Base-by-base conservation (phyloP, 2,113 vertebrate species). In the Cavia porcellus region DNA sequence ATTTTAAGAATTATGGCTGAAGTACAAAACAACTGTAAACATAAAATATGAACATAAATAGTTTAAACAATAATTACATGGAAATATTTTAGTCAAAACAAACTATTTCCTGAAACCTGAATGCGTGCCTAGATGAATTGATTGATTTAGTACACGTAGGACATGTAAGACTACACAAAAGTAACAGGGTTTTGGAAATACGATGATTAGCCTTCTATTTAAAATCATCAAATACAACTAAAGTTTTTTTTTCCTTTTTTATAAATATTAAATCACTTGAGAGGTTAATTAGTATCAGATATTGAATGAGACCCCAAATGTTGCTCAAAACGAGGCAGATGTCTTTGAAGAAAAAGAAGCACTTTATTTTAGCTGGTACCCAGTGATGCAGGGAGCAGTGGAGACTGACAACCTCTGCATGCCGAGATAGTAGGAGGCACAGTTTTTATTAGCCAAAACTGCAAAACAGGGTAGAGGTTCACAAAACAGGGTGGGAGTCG, bases 181-280 rank as follows among this genome's bases (percentile, higher is more conserved):
- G 1, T 64, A 92, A 68, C 14, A 3, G 7, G 88, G 89, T 85
- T 62, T 66, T 62, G 83, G 94, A 93, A 74, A 93, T 45, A 7
- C n/a, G 83, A 57, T 45, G 45, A 79, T 77, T 64, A 52, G 52
- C 42, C 12, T 86, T 86, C 14, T 80, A 88, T 35, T 95, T 30
- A 80, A 75, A 91, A 10, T 13, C 92, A 4, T 70, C 45, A 84
- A 72, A 42, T 94, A 74, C 20, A 82, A 64, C 19, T 25, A 89
- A 86, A 85, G 1, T 52, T 2, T 25, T 61, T 8, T 91, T 4
- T 77, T 22, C 3, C 47, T 57, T 82, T 89, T 79, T 89, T 80
- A n/a, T 57, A 89, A 91, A 84, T 89, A 90, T 62, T 4, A 93
- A 89, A 93, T 80, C 80, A 83, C 22, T 79, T 74, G 59, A 91